Conservation (phyloP, 2,888 invertebrate genomes). For the Eustalomyia histrio region DNA sequence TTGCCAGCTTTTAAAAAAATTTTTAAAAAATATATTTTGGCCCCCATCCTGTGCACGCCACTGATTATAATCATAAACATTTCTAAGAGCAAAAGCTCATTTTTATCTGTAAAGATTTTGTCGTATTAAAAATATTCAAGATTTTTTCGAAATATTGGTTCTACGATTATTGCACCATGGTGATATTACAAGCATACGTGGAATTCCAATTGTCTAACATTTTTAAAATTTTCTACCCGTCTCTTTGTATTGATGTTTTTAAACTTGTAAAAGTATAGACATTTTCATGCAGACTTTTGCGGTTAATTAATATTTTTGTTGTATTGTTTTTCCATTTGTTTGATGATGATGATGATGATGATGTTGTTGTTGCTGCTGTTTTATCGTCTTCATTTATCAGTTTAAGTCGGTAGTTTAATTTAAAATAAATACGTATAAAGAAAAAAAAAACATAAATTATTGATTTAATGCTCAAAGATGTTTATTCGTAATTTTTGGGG, state of each 20-base stretch:
- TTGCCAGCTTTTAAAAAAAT: no score
- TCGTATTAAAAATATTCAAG: no score
- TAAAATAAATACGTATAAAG: not conserved
- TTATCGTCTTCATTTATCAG: conserved; percentile 50
- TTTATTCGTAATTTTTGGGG: conserved; percentile 45
- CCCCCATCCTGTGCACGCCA: no score
- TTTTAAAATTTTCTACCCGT: conserved; percentile 30
- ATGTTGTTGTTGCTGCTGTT: not conserved
- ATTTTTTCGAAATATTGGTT: no score
- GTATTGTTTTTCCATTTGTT: conserved; percentile 54
- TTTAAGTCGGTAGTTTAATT: conserved; percentile 28
- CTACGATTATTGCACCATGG: no score
- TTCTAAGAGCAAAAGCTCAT: no score
- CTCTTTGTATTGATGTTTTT: conserved; percentile 34
- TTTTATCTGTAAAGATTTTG: no score
- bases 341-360: conserved; percentile 29
- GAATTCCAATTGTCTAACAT: not conserved
- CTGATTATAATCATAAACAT: no score
- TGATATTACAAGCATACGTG: no score
- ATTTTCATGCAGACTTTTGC: conserved; percentile 68
- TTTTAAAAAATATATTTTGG: no score
- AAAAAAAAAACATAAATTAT: conserved; percentile 32
- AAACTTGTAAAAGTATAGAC: conserved; percentile 40
- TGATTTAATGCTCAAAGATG: conserved; percentile 30
- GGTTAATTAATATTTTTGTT: conserved; percentile 69